Base-by-base conservation (phyloP, 2,797 vertebrate genomes). In the Brachymystax lenok region DNA sequence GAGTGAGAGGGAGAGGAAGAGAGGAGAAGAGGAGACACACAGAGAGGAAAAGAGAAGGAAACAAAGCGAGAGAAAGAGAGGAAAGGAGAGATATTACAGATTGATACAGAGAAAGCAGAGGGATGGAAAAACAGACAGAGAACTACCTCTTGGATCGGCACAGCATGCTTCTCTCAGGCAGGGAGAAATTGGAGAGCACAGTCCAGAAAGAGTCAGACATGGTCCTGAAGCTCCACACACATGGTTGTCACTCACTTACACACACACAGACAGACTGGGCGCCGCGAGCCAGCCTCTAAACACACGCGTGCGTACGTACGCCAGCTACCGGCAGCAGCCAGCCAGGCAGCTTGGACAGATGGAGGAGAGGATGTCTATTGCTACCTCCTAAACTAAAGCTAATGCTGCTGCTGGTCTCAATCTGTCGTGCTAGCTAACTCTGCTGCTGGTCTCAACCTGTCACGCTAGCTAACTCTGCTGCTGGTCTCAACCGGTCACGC, bases 131-230 rank as follows among this genome's bases (percentile, higher is more conserved):
- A 24, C 68, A 40, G 69, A 10, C 24, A 14, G 51, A 80, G 54
- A 75, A 69, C 87, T 95, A 97, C 96, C 95, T 97, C 91, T 96
- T 95, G 78, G 95, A 96, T 89, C 96, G 93, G 71, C 96, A 94
- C 88, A 97, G 95, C 95, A 96, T 95, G 93, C 93, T 95, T 81
- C 95, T 94, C 90, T 96, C 95, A 59, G 95, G 95, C 88, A 97
- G 90, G 16, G 95, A 96, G 90, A 96, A 96, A 96, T 96, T 96
- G 79, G 95, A 97, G 83, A 96, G 92, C 88, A 97, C 93, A 69
- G 95, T 96, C 96, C 96, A 97, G 92, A 96, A 96, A 87, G 95
- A 95, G 90, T 97, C 95, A 94, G 95, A 96, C 96, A 97, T 97
- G 93, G 92, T 95, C 89, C 86, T 79, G 84, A 87, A 83, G 88